phyloP scores from a whole-genome alignment of 2,888 invertebrate genomes.

The Homarus gammarus region DNA sequence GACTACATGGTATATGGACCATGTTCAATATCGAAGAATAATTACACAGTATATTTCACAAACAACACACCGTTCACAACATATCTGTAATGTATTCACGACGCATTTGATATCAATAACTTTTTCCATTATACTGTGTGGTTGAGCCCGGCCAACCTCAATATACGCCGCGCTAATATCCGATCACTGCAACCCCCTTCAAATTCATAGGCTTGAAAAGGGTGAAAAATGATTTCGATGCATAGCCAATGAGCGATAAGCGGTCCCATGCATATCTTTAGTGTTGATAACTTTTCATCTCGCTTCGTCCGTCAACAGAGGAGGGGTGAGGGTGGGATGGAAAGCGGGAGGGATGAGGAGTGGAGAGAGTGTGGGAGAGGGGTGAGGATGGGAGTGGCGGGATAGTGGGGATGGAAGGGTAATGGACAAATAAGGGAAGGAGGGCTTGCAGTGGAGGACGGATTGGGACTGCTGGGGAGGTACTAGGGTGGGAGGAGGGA shows the following conservation, averaged over 20 bases:
- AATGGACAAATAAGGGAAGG: neutral
- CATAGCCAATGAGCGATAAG: constrained; percentile 36
- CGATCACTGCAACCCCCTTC: constrained; percentile 10
- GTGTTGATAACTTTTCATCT: neutral
- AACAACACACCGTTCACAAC: no score
- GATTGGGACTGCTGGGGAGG: neutral
- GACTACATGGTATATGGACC: no score
- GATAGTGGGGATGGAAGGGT: neutral
- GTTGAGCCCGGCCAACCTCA: neutral
- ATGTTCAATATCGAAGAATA: no score
- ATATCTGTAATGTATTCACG: no score
- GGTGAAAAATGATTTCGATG: constrained; percentile 37
- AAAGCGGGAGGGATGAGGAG: no score
- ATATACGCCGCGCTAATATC: neutral
- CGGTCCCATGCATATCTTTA: constrained; percentile 7
- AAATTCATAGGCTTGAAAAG: constrained; percentile 22
- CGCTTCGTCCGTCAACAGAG: neutral
- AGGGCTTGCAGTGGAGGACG: no score
- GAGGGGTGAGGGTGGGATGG: neutral
- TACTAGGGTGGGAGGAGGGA: neutral
- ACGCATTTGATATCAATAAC: no score
- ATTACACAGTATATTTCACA: no score
- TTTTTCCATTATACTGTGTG: no score
- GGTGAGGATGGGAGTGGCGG: neutral
- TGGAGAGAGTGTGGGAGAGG: no score